Percentiles rank a stretch among this genome's conserved stretches.
phyloP scores from a whole-genome alignment of 2,797 vertebrate species.

The Poliocrania exsul region DNA sequence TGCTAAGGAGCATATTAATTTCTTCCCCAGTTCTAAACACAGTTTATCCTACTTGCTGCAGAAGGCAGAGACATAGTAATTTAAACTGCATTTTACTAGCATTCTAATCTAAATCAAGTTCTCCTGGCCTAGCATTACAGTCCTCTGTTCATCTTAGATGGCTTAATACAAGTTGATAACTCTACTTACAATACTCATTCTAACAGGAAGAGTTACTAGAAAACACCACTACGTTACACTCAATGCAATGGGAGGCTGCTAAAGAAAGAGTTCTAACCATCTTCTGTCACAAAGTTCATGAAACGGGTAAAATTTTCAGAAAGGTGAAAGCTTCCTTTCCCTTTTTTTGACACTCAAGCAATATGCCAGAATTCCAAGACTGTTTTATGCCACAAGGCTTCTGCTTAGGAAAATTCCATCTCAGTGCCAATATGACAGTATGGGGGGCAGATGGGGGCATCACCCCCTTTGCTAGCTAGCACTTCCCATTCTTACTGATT shows the following conservation, averaged over 20 bases:
- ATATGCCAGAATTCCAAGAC: background rate
- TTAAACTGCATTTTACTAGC: background rate
- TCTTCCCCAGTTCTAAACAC: background rate
- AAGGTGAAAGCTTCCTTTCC: background rate
- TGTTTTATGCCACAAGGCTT: background rate
- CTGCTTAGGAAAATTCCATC: background rate
- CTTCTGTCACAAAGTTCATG: background rate
- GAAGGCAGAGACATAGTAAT: background rate
- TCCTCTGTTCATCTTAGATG: background rate
- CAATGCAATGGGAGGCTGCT: background rate
- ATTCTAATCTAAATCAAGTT: background rate
- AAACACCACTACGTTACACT: background rate
- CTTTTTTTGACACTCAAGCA: background rate
- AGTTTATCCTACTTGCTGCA: background rate
- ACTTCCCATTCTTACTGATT: background rate
- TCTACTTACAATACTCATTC: background rate
- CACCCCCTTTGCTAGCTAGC: background rate
- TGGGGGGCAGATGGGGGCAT: background rate
- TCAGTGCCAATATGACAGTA: background rate
- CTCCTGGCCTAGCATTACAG: background rate
- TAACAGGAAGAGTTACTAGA: background rate
- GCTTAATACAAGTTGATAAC: background rate
- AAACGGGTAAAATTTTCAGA: background rate
- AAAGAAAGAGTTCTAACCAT: background rate
- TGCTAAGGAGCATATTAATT: background rate